Base-by-base conservation (phyloP, 2,797 vertebrate genomes). In the Selene dorsalis region DNA sequence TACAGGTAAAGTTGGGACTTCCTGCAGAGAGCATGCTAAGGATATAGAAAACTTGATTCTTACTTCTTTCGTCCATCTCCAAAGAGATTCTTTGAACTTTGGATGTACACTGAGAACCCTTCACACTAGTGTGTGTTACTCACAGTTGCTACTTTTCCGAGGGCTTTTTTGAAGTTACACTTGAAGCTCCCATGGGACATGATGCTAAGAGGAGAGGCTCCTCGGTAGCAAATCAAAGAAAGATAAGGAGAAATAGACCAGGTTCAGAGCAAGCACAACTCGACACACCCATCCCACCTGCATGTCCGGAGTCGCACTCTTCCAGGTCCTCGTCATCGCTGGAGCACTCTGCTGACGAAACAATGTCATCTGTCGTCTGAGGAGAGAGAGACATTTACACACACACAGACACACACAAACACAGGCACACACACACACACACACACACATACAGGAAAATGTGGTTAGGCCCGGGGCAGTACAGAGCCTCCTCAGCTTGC, bases 271-370 rank as follows among this genome's bases (percentile, higher is more conserved):
- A 95, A 97, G 96, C 96, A 95, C 95, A 96, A 94, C 82, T 95
- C 92, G 93, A 96, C 96, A 97, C 96, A 97, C 95, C 96, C 96
- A 96, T 96, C 98, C 97, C 97, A 99, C 98, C 98, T 99, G 97
- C 95, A 43, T 95, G 94, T 95, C 97, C 97, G 1, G 96, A 96
- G 62, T 99, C 98, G 92, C 98, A 99, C 93, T 99, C 98, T 75
- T 98, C 96, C 90, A 98, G 95, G 93, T 99, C 98, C 94, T 99
- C 98, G 62, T 99, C 98, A 30, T 99, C 98, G n/a, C 97, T 98
- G 87, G 97, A 98, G 93, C 98, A 99, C 92, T 99, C 98, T 10
- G 98, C 98, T 22, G 98, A 99, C 8, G 97, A 98, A 73, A 98
- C 97, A 0, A 99, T 97, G 92, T 98, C 97, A 89, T 99, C 98